Conservation (phyloP, 2,888 invertebrate species). For the Schizotus pectinicornis region DNA sequence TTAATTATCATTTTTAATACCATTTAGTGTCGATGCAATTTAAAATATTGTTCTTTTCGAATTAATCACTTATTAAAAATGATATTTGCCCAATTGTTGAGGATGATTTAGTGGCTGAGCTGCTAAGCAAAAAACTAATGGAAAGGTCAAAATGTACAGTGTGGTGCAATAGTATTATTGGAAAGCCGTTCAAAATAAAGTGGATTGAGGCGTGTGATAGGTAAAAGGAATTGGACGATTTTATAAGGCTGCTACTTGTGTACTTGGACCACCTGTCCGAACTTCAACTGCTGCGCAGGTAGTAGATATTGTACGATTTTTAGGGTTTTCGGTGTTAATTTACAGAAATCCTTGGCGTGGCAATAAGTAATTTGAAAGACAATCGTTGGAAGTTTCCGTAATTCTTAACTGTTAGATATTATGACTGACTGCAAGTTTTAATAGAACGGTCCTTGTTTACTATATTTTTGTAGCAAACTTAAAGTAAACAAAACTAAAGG, state of each 20-base stretch:
- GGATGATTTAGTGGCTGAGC: too few species aligned
- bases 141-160: too few species aligned
- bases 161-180: too few species aligned
- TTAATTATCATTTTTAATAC: conserved; percentile 8
- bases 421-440: conserved; percentile 2
- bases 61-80: too few species aligned
- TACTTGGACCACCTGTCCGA: too few species aligned
- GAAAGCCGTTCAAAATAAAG: too few species aligned
- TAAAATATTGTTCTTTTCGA: background rate
- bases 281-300: too few species aligned
- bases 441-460: conserved; percentile 4
- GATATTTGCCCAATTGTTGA: too few species aligned
- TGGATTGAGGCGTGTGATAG: too few species aligned
- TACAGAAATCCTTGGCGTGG: background rate
- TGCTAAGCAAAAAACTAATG: too few species aligned
- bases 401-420: conserved; percentile 2
- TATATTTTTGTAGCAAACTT: conserved; percentile 3
- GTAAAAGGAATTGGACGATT: too few species aligned
- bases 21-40: background rate
- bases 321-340: conserved; percentile 1
- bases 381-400: background rate
- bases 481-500: background rate
- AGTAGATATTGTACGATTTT: background rate
- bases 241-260: too few species aligned
- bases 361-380: conserved; percentile 3